Conservation (phyloP, 2,113 vertebrate species). For the Boulengeromyrus knoepffleri region DNA sequence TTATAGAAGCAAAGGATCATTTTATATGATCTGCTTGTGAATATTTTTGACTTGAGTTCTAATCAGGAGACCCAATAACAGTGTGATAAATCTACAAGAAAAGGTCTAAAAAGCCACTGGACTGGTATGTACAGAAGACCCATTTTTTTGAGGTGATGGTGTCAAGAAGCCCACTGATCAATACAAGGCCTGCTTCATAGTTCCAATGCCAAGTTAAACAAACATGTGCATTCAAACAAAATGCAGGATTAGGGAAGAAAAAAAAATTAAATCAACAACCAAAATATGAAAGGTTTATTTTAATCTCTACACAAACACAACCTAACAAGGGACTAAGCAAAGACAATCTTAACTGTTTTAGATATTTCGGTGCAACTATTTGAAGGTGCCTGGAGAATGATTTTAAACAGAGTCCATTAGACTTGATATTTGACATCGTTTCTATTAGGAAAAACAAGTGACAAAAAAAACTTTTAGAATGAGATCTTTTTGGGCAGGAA, state of each 20-base stretch:
- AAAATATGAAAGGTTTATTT: background rate
- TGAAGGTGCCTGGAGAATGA: background rate
- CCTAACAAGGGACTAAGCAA: background rate
- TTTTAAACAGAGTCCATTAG: background rate
- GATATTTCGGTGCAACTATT: background rate
- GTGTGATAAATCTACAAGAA: background rate
- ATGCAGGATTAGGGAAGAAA: background rate
- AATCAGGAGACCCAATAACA: background rate
- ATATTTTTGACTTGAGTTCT: background rate
- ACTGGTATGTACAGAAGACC: background rate
- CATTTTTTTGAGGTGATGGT: background rate
- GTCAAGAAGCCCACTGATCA: background rate
- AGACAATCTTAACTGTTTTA: background rate
- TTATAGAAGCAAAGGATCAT: background rate
- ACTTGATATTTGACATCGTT: background rate
- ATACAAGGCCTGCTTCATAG: background rate
- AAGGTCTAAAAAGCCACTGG: background rate
- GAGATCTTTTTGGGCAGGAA: conserved; percentile 8
- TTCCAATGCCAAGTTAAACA: background rate
- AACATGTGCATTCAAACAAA: background rate
- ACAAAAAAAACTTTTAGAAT: conserved; percentile 13
- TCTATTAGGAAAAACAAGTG: background rate
- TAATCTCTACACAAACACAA: background rate
- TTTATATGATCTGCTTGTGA: background rate
- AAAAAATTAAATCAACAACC: background rate